These are phyloP conservation scores for Julus scandinavius DNA, from an alignment of 2,888 invertebrate genomes.

Conservation along the genomic window DNA sequence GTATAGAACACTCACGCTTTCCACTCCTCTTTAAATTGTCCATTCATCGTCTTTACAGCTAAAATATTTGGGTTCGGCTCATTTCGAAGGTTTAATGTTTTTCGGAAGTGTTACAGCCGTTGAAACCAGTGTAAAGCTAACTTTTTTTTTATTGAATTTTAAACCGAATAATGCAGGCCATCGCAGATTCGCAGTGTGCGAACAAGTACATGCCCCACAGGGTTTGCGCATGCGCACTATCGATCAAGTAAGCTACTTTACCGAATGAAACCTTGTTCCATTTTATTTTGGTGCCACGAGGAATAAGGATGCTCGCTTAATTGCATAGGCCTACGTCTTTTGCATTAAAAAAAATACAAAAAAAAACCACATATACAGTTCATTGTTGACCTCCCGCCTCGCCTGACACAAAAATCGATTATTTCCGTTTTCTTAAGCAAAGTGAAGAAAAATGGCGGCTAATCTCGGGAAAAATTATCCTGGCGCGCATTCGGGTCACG, in stretches of 20 bases:
- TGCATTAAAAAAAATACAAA: background rate
- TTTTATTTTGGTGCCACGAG: constrained; percentile 16
- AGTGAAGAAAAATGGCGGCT: constrained; percentile 27
- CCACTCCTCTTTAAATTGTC: no score
- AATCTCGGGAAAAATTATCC: background rate
- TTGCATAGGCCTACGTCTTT: constrained; percentile 6
- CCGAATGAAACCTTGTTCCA: constrained; percentile 19
- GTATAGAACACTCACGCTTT: no score
- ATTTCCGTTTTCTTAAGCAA: constrained; percentile 38
- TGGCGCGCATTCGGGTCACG: constrained; percentile 25
- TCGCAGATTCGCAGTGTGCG: background rate
- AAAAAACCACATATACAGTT: background rate
- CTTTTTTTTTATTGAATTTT: background rate
- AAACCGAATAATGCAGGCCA: constrained; percentile 8
- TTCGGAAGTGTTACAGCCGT: background rate
- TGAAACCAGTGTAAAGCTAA: background rate
- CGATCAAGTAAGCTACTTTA: background rate
- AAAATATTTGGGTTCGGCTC: background rate
- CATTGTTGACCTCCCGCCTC: constrained; percentile 19
- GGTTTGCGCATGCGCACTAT: background rate
- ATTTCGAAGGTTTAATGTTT: background rate
- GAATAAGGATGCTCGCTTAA: constrained; percentile 16
- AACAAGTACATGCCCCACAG: background rate
- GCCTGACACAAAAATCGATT: constrained; percentile 35
- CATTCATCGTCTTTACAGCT: background rate